A percentile compares a stretch with the other conserved stretches of the same genome.
Evolutionary conservation across 1,140 invertebrate genomes (phyloP).

Genomic region (Pachypsylla venusta): DNA sequence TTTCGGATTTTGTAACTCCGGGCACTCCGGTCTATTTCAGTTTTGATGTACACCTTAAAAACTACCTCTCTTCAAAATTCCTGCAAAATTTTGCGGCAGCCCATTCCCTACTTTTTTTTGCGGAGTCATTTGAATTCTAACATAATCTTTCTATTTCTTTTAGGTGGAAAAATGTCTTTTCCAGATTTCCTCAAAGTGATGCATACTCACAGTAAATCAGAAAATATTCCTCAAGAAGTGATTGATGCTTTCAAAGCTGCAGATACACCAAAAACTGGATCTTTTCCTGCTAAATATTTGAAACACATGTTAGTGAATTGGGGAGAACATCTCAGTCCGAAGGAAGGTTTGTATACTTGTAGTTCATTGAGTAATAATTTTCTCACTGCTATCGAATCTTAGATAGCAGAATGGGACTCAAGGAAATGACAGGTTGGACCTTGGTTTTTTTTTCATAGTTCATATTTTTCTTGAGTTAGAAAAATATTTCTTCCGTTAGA

Average conservation of each 20-base stretch:
- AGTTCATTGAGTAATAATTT: too few species aligned
- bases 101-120: background rate
- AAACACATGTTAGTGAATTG: conserved; percentile 76
- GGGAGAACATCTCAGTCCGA: conserved; percentile 77
- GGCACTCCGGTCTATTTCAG: too few species aligned
- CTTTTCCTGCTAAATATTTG: conserved; percentile 65
- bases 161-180: conserved; percentile 84
- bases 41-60: background rate
- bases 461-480: too few species aligned
- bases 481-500: too few species aligned
- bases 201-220: conserved; percentile 73
- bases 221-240: conserved; percentile 79
- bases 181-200: conserved; percentile 90
- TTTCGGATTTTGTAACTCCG: too few species aligned
- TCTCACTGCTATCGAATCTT: too few species aligned
- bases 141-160: conserved; percentile 20
- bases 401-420: too few species aligned
- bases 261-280: conserved; percentile 55
- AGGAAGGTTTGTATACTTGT: too few species aligned
- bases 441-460: too few species aligned
- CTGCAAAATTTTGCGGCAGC: background rate
- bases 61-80: too few species aligned
- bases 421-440: too few species aligned
- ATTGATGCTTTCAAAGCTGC: conserved; percentile 76
- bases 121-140: background rate